Conservation (phyloP, 2,113 vertebrate genomes). For the Piprites chloris region DNA sequence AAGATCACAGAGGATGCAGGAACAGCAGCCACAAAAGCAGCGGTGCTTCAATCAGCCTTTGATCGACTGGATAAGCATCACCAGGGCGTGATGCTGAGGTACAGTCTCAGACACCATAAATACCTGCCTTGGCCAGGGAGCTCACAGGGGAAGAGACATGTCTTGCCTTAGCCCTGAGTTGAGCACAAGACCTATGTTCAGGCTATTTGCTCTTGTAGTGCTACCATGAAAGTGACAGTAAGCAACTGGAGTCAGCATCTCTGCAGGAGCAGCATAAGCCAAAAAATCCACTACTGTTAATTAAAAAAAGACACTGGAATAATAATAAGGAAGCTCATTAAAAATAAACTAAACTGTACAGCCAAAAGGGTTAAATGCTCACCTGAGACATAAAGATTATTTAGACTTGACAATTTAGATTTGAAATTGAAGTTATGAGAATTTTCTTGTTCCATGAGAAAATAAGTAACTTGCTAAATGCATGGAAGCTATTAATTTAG, state of each 20-base stretch:
- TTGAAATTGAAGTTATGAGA: not conserved
- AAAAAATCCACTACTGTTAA: not conserved
- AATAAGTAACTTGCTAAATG: not conserved
- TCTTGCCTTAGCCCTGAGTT: not conserved
- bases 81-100: not conserved
- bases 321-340: not conserved
- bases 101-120: not conserved
- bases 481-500: not conserved
- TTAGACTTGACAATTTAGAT: not conserved
- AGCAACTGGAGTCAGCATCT: not conserved
- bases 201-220: not conserved
- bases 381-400: not conserved
- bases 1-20: not conserved
- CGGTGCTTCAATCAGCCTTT: not conserved
- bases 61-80: not conserved
- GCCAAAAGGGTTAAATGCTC: not conserved
- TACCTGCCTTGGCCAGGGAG: not conserved
- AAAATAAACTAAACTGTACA: not conserved
- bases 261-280: not conserved
- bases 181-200: not conserved
- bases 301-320: not conserved
- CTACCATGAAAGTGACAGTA: not conserved
- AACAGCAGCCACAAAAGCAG: not conserved
- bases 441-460: not conserved
- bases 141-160: accelerated